phyloP scores from a whole-genome alignment of 2,113 vertebrate species.

The Podocnemis expansa region DNA sequence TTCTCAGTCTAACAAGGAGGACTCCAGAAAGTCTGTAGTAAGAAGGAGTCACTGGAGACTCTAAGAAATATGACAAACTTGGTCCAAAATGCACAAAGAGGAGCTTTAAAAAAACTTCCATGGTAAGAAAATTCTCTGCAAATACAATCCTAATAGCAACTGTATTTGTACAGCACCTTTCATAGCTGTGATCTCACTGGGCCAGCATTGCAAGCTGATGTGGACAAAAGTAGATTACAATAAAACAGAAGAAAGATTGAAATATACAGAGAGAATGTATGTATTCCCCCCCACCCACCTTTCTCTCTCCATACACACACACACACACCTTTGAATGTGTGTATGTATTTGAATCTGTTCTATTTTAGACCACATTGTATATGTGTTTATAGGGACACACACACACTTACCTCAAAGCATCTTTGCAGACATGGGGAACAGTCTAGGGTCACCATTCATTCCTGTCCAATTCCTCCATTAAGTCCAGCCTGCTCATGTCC shows the following conservation, averaged over 20 bases:
- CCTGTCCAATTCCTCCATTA: no score
- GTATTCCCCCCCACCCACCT: background rate
- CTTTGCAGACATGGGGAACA: background rate
- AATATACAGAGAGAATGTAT: background rate
- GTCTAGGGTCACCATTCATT: background rate
- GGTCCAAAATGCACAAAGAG: constrained; percentile 30
- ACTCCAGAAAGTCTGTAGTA: constrained; percentile 72
- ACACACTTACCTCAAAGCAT: no score
- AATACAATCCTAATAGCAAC: background rate
- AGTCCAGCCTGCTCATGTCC: background rate
- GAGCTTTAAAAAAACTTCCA: background rate
- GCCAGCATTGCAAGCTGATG: accelerated
- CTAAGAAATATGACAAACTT: constrained; percentile 25
- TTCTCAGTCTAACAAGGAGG: constrained; percentile 48
- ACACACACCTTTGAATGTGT: background rate
- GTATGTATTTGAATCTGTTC: background rate
- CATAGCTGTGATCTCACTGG: background rate
- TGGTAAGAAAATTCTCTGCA: background rate
- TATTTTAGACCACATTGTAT: background rate
- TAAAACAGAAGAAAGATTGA: accelerated
- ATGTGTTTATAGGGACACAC: background rate
- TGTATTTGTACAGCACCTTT: constrained; percentile 27
- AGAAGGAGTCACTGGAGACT: constrained; percentile 52
- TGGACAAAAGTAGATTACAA: background rate
- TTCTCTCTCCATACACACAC: background rate